Evolutionary conservation across 2,113 vertebrate genomes (phyloP).

Genomic region (Nothobranchius furzeri): DNA sequence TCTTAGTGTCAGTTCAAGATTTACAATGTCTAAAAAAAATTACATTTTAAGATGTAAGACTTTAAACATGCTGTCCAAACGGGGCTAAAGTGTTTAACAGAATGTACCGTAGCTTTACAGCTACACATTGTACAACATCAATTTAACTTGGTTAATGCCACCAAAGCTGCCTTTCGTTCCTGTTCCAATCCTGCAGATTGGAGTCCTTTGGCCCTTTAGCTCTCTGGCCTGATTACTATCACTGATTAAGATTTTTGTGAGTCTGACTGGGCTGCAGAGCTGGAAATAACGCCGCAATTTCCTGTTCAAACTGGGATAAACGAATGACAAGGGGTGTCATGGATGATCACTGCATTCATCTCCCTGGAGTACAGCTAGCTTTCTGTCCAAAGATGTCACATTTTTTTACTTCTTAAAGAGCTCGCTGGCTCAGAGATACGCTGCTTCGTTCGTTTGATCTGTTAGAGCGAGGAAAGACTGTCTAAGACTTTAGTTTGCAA

Average conservation of each 20-base stretch:
- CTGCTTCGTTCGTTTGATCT: conserved; percentile 86
- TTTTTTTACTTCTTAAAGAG: conserved; percentile 79
- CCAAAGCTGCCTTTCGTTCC: conserved; percentile 84
- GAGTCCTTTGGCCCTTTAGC: conserved; percentile 89
- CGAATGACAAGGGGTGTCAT: conserved; percentile 71
- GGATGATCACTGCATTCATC: conserved; percentile 85
- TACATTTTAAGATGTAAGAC: conserved; percentile 74
- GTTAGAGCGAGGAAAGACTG: conserved; percentile 75
- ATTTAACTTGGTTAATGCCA: conserved; percentile 90
- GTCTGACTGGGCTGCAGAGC: conserved; percentile 89
- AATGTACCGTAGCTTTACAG: conserved; percentile 70
- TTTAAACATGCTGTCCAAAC: conserved; percentile 73
- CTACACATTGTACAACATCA: conserved; percentile 80
- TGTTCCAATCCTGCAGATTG: conserved; percentile 82
- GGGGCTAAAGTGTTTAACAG: conserved; percentile 76
- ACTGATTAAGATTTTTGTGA: conserved; percentile 88
- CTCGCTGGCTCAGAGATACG: conserved; percentile 90
- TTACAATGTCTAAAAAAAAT: conserved; percentile 75
- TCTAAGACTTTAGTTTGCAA: conserved; percentile 92
- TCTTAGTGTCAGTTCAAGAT: conserved; percentile 80
- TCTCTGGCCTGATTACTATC: conserved; percentile 96
- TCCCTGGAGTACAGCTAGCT: conserved; percentile 73
- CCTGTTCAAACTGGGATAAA: conserved; percentile 46
- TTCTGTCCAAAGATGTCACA: conserved; percentile 80
- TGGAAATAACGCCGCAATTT: conserved; percentile 58